Evolutionary conservation across 2,113 vertebrate genomes (phyloP), one percentile per base, ranked within the genome.

Genomic region (Ceyx margarethae): DNA sequence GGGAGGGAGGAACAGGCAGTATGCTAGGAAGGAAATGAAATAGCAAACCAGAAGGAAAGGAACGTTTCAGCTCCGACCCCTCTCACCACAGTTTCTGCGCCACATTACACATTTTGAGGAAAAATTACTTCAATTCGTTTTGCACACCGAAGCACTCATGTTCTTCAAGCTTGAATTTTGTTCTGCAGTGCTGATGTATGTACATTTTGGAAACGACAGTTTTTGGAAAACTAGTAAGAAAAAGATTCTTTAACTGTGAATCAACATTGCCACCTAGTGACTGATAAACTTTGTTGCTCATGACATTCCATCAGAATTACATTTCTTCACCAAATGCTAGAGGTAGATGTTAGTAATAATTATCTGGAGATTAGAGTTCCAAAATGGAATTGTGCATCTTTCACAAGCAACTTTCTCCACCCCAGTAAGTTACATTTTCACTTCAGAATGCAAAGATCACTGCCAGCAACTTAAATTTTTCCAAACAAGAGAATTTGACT

Each of bases 211-310:
- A 78, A 75, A 89, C 89, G 82, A 79, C 33, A 0, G 14, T 1
- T 57, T 79, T 90, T 15, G 23, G 28, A 95, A 73, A 12, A 69
- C 31, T 56, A 48, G 58, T 9, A 42, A 57, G 22, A 35, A 50
- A 65, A 28, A 78, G 28, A 57, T 9, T 26, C 9, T 54, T 0
- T 4, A 9, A 40, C 17, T 33, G 54, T 42, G 90, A 90, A 77
- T 29, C 96, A 89, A 96, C 61, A 91, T 69, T 95, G 97, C 97
- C 97, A 96, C 62, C 98, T 96, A 96, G 96, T 46, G 98, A 94
- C 33, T 3, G 28, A 28, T 21, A 75, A 73, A 5, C 5, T 50
- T 50, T 60, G 67, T 56, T 5, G 12, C 76, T 61, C 20, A 8
- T 14, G 13, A 61, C 6, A 8, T 31, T 10, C 26, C 68, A 46